Evolutionary conservation across 1,140 invertebrate species (phyloP).

Genomic region (Mylabris phalerata): DNA sequence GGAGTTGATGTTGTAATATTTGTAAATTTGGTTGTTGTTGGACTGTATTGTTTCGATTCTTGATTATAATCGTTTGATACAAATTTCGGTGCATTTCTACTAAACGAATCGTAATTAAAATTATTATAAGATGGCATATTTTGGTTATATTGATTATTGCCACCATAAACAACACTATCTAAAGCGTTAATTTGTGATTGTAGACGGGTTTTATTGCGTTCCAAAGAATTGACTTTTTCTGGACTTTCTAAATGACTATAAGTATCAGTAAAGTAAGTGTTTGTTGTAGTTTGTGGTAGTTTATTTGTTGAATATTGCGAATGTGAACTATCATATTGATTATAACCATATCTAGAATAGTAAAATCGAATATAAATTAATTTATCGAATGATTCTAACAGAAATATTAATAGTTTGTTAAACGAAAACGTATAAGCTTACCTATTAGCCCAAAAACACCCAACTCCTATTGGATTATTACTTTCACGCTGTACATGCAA

Average conservation of each 20-base stretch:
- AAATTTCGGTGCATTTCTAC: conserved; percentile 21
- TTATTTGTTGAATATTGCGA: conserved; percentile 12
- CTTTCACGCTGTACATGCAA: conserved; percentile 32
- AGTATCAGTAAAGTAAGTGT: conserved; percentile 29
- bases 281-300: conserved; percentile 4
- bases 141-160: conserved; percentile 30
- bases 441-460: not conserved
- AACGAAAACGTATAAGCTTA: conserved; percentile 3
- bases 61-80: conserved; percentile 2
- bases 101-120: conserved; percentile 7
- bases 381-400: too few species aligned
- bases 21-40: not conserved
- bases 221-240: conserved; percentile 37
- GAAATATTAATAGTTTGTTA: not conserved
- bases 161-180: conserved; percentile 32
- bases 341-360: conserved; percentile 2
- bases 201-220: conserved; percentile 30
- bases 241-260: conserved; percentile 38
- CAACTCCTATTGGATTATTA: conserved; percentile 5
- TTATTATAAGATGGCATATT: not conserved
- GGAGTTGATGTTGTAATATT: too few species aligned
- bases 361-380: not conserved
- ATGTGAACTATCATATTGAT: conserved; percentile 21
- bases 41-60: conserved; percentile 14
- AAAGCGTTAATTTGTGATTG: conserved; percentile 30